Conservation (phyloP, 2,888 invertebrate species). For the Spilosoma lubricipeda region DNA sequence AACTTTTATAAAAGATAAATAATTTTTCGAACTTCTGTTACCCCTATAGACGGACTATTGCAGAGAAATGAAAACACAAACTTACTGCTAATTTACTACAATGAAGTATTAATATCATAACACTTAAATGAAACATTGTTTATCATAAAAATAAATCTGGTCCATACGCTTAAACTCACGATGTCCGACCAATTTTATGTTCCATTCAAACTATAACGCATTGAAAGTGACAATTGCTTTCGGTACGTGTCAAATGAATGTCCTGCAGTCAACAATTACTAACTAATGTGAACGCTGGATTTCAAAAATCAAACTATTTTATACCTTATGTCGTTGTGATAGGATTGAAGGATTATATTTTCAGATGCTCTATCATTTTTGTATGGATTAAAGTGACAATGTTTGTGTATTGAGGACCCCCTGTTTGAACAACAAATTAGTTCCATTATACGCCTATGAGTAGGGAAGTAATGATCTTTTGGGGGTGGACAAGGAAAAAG, state of each 20-base stretch:
- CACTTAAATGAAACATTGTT: slow-evolving; percentile 19
- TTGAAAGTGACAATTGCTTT: slow-evolving; percentile 73
- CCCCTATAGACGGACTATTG: background rate
- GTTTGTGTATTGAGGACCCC: slow-evolving; percentile 77
- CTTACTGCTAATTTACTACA: background rate
- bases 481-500: slow-evolving; percentile 53
- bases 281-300: slow-evolving; percentile 21
- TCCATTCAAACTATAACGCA: slow-evolving; percentile 59
- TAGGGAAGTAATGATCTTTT: slow-evolving; percentile 69
- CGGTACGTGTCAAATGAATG: slow-evolving; percentile 80
- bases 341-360: slow-evolving; percentile 12
- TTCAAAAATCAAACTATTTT: slow-evolving; percentile 33
- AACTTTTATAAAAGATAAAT: background rate
- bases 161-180: slow-evolving; percentile 70
- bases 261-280: slow-evolving; percentile 68
- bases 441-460: slow-evolving; percentile 83
- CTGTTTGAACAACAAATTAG: slow-evolving; percentile 86
- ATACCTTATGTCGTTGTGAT: slow-evolving; percentile 30
- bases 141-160: slow-evolving; percentile 68
- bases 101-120: slow-evolving; percentile 6
- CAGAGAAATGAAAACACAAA: background rate
- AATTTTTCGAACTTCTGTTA: background rate
- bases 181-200: slow-evolving; percentile 60
- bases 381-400: slow-evolving; percentile 60
- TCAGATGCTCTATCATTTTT: slow-evolving; percentile 15